phyloP scores from a whole-genome alignment of 2,888 invertebrate genomes.

The Orthosia gothica region DNA sequence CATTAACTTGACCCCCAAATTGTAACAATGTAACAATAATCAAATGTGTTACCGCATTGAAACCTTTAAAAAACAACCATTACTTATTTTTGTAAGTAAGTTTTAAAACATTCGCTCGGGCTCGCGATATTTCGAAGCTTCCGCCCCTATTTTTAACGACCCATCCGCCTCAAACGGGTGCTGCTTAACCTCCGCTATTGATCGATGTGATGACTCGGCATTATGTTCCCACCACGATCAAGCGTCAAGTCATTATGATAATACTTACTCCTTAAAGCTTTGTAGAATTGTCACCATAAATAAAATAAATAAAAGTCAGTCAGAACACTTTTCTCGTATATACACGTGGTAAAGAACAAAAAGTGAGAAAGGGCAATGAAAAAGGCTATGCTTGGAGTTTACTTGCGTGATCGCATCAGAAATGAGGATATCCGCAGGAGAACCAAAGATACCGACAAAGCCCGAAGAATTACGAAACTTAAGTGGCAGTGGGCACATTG shows the following conservation, averaged over 20 bases:
- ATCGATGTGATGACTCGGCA: conserved; percentile 65
- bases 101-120: conserved; percentile 20
- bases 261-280: conserved; percentile 11
- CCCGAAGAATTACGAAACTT: too few relatives aligned
- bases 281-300: conserved; percentile 5
- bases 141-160: conserved; percentile 45
- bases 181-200: conserved; percentile 63
- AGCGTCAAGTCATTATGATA: conserved; percentile 46
- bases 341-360: too few relatives aligned
- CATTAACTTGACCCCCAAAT: not conserved
- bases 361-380: too few relatives aligned
- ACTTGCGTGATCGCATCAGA: too few relatives aligned
- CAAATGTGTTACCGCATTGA: not conserved
- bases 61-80: conserved; percentile 16
- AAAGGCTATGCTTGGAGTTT: too few relatives aligned
- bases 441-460: too few relatives aligned
- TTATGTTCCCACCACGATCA: conserved; percentile 41
- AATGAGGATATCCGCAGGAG: too few relatives aligned
- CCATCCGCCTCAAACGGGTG: conserved; percentile 42
- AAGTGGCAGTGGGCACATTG: too few relatives aligned
- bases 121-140: conserved; percentile 32
- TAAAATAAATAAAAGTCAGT: not conserved
- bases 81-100: not conserved
- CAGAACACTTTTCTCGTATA: too few relatives aligned
- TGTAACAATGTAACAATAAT: not conserved